Percentiles rank a stretch among this genome's conserved stretches.
phyloP scores from a whole-genome alignment of 2,113 vertebrate species.

The Misgurnus anguillicaudatus region DNA sequence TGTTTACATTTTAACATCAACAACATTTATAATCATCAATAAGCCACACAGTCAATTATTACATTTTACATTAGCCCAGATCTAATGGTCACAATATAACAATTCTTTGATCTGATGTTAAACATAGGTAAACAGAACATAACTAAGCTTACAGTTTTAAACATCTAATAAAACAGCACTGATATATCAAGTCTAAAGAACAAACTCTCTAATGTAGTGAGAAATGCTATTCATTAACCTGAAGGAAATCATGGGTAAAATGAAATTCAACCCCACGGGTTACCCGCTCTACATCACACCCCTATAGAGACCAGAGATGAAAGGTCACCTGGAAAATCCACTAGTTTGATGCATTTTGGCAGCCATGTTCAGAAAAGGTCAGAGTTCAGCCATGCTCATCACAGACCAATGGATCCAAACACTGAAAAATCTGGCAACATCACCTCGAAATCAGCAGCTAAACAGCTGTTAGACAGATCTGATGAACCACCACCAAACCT shows the following conservation, averaged over 20 bases:
- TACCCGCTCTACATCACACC: not conserved
- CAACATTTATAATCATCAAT: too few species aligned
- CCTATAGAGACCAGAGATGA: slow-evolving; percentile 1
- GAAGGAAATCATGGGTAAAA: slow-evolving; percentile 7
- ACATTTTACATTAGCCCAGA: too few species aligned
- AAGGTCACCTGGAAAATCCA: slow-evolving; percentile 13
- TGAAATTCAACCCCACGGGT: not conserved
- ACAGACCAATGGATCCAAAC: not conserved
- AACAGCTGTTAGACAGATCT: slow-evolving; percentile 2
- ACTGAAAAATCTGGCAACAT: not conserved
- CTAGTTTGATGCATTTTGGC: slow-evolving; percentile 11
- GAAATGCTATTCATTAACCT: not conserved
- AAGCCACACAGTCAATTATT: too few species aligned
- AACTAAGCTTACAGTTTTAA: too few species aligned
- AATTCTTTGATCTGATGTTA: too few species aligned
- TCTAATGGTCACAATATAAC: too few species aligned
- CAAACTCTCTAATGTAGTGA: not conserved
- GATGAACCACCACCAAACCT: not conserved
- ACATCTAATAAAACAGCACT: not conserved
- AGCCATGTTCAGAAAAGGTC: slow-evolving; percentile 26
- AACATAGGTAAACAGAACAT: too few species aligned
- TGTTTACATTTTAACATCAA: too few species aligned
- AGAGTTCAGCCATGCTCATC: slow-evolving; percentile 11
- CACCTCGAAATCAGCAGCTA: slow-evolving; percentile 3
- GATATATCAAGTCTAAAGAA: too few species aligned